Evolutionary conservation across 2,797 vertebrate genomes (phyloP), one percentile per base, ranked within the genome.

Genomic region (Oreortyx pictus): DNA sequence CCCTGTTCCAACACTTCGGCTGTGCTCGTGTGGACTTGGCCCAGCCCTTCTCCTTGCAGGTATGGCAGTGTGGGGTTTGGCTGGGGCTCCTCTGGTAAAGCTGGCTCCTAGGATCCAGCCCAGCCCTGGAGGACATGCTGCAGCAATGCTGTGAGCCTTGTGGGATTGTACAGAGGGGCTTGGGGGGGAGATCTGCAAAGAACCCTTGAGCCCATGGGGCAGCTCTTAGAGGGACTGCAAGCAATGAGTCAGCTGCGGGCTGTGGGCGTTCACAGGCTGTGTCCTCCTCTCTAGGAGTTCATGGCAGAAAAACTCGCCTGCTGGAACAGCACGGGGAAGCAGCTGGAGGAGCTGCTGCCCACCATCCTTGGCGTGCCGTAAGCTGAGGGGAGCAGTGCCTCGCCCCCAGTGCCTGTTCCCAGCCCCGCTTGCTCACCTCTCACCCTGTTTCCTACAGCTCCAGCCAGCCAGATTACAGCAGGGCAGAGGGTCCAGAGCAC

Each of bases 41-140:
- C 18, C 98, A 99, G 95, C 98, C 99, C 13, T 99, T 99, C 97
- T 99, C 98, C 95, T 92, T 99, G 31, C 98, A 98, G 98, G 99
- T 99, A 96, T 0, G 5, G 83, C 54, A 9, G 9, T 2, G 0
- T 20, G 14, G 20, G 6, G 6, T 5, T 6, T 6, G 4, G 31
- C 14, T 18, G 24, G 12, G 41, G 17, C 29, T 41, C 16, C 56
- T 17, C 14, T 16, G 37, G 62, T 41, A 65, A 20, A 22, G 62
- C 62, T 49, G 75, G 33, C n/a, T 86, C 35, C 23, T 65, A 29
- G 54, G 39, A 14, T 9, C 59, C 39, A 2, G 3, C 46, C 35
- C 2, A 0, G 68, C 41, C 4, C 76, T 1, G 22, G 17, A 18
- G 41, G 20, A 5, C 7, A 37, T 9, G 0, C 31, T 31, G 33